These are phyloP conservation scores for Heliconius hewitsoni DNA, from an alignment of 1,140 invertebrate species.

Conservation along the genomic window DNA sequence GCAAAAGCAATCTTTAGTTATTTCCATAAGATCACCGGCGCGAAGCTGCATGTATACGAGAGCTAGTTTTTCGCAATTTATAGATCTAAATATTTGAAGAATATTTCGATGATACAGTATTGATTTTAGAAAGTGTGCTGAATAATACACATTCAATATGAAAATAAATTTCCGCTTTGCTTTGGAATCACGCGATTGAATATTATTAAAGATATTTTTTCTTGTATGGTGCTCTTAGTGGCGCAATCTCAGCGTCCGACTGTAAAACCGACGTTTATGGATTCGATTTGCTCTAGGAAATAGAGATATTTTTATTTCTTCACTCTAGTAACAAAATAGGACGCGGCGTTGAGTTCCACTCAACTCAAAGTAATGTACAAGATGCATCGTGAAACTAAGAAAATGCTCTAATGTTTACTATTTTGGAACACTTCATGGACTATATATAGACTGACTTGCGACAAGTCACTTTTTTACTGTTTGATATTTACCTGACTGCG, in stretches of 20 bases:
- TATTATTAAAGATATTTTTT: background rate
- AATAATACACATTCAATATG: background rate
- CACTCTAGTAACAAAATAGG: background rate
- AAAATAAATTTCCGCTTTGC: background rate
- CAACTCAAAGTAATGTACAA: background rate
- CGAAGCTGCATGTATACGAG: too few relatives aligned
- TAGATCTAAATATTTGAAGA: background rate
- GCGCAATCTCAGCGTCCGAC: too few relatives aligned
- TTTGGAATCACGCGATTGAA: background rate
- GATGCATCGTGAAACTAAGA: too few relatives aligned
- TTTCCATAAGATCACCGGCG: too few relatives aligned
- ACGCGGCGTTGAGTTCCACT: background rate
- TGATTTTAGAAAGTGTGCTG: conserved; percentile 2
- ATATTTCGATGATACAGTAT: background rate
- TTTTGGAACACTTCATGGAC: too few relatives aligned
- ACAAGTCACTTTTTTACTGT: background rate
- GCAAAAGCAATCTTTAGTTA: too few relatives aligned
- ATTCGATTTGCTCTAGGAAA: background rate
- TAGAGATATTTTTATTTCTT: too few relatives aligned
- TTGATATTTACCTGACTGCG: too few relatives aligned
- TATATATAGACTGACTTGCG: too few relatives aligned
- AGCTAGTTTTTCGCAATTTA: too few relatives aligned
- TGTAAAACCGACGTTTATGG: background rate
- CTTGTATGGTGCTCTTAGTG: background rate
- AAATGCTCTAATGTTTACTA: too few relatives aligned